Base-by-base conservation (phyloP, 2,888 invertebrate genomes). In the Drosophila pegasa region DNA sequence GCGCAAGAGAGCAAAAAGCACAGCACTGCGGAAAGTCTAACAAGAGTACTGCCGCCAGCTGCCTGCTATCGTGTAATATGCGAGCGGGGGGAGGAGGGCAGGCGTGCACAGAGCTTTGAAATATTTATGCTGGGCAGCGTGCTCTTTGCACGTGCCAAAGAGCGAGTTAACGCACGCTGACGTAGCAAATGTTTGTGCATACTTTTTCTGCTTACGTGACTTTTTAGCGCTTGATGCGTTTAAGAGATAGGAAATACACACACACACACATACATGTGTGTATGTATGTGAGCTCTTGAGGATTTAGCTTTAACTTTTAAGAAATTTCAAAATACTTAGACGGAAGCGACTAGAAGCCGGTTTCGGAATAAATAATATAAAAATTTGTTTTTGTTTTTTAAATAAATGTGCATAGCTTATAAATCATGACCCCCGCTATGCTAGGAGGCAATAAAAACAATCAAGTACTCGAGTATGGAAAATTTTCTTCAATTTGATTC, bases 121-220 rank as follows among this genome's bases (percentile, higher is more conserved):
- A 22, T 31, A 41, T 47, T 64, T 58, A 64, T 75, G 68, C 29
- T 72, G 25, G 22, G 18, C 37, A 12, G 22, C 31, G 33, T 35
- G 33, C 72, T 72, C 75, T 75, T 76, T 62, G 48, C 69, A 76
- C 69, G 70, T 76, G 65, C 43, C 54, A 52, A 74, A 74, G 77
- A 76, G 61, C 65, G 51, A 51, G 40, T 55, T 29, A 67, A 56
- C 35, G 27, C 55, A 43, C 43, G 59, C 45, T 68, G 63, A 76
- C 59, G 54, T 59, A 50, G 72, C 60, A 71, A 74, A 67, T 74
- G 71, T 76, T 76, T 78, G 71, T 63, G 67, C 71, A 78, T 62
- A 61, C 58, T 75, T 64, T 72, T 75, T 72, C 45, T 61, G 73
- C 78, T 78, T 78, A 78, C 78, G 78, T 78, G 78, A 76, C 76